Conservation (phyloP, 92 coral and sea anemone species). For the Ricordea florida region DNA sequence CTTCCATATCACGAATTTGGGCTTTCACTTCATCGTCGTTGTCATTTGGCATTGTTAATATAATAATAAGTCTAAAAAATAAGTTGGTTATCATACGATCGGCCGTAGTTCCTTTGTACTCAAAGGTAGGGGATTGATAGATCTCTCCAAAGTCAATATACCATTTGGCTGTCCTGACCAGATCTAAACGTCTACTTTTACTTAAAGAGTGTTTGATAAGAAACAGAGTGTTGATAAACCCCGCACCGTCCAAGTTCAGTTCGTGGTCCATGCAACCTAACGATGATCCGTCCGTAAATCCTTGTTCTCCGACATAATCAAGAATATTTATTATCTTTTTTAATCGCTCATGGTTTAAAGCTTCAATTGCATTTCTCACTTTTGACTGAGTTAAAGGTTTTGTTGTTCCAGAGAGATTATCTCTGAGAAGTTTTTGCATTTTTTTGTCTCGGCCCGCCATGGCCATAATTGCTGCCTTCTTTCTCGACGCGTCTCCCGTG, state of each 20-base stretch:
- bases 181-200: background rate
- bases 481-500: background rate
- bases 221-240: conserved; percentile 65
- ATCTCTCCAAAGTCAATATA: conserved; percentile 75
- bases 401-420: background rate
- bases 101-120: conserved; percentile 68
- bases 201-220: conserved; percentile 38
- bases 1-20: conserved; percentile 63
- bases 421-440: background rate
- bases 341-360: conserved; percentile 22
- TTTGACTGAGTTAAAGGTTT: background rate
- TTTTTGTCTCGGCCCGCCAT: conserved; percentile 14
- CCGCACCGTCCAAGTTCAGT: conserved; percentile 52
- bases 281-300: conserved; percentile 62
- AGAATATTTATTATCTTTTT: conserved; percentile 29
- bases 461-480: background rate
- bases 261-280: conserved; percentile 55
- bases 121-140: conserved; percentile 51
- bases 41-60: conserved; percentile 57
- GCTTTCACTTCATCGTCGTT: conserved; percentile 11
- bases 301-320: conserved; percentile 51
- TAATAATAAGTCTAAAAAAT: conserved; percentile 65
- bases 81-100: conserved; percentile 74
- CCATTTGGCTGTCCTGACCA: conserved; percentile 72
- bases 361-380: background rate